Evolutionary conservation across 2,888 invertebrate species (phyloP).

Genomic region (Synergus umbraculus): DNA sequence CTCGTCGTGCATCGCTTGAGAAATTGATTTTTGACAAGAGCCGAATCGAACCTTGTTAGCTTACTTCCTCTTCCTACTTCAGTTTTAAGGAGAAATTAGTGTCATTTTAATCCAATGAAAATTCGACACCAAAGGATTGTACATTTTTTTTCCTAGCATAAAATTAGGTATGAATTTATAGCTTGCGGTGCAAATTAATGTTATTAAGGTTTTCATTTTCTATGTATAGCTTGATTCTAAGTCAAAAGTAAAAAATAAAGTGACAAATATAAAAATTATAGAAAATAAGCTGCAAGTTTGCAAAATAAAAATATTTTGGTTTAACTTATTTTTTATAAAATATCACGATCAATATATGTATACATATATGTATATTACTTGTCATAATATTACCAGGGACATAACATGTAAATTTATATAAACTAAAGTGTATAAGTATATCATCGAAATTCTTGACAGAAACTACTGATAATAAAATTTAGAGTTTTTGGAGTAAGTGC

Average conservation of each 20-base stretch:
- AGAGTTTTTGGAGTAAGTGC: background rate
- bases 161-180: slow-evolving; percentile 1
- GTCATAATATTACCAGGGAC: background rate
- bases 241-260: background rate
- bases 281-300: background rate
- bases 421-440: background rate
- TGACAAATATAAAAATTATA: background rate
- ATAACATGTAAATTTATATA: background rate
- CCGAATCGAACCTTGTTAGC: slow-evolving; percentile 37
- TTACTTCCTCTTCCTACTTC: background rate
- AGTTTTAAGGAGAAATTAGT: background rate
- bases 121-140: background rate
- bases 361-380: background rate
- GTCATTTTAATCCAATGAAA: background rate
- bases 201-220: background rate
- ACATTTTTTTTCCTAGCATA: background rate
- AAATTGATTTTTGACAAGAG: slow-evolving; percentile 62
- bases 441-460: too few species aligned
- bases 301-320: background rate
- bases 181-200: background rate
- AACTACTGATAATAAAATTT: background rate
- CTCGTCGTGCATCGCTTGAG: slow-evolving; percentile 53
- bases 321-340: background rate
- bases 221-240: background rate
- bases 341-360: background rate